Evolutionary conservation across 2,113 vertebrate species (phyloP).

Genomic region (Sturnus vulgaris): DNA sequence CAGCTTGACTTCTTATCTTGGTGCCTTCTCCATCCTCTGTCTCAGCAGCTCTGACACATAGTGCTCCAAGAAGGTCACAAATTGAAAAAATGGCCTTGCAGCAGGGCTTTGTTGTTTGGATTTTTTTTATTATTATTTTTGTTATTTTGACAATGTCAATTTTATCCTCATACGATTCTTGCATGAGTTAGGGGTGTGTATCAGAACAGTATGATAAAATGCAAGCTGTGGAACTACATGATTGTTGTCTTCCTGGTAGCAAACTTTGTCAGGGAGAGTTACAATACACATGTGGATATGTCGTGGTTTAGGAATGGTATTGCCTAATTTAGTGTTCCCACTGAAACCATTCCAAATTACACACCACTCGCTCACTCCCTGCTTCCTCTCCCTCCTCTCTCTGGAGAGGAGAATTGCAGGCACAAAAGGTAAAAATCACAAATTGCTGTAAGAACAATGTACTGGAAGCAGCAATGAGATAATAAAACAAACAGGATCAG

Average conservation of each 20-base stretch:
- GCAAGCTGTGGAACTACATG: neutral
- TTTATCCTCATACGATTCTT: neutral
- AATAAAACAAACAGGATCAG: neutral
- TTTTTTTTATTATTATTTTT: neutral
- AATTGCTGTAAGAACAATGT: neutral
- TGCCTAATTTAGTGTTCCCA: neutral
- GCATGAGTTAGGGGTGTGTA: neutral
- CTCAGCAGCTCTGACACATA: neutral
- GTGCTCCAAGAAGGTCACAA: neutral
- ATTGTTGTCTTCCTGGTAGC: neutral
- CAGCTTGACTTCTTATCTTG: neutral
- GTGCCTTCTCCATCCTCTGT: neutral
- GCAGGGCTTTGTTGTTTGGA: neutral
- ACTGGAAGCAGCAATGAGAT: neutral
- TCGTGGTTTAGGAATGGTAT: neutral
- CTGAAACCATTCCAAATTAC: neutral
- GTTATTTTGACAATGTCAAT: neutral
- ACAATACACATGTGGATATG: neutral
- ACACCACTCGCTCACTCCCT: accelerated
- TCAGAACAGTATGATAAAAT: neutral
- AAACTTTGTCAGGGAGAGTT: neutral
- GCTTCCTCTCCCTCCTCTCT: neutral
- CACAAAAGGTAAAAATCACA: neutral
- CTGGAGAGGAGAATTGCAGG: neutral
- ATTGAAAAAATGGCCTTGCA: neutral